Conservation (phyloP, 1,140 invertebrate genomes). For the Bombus sylvicola region DNA sequence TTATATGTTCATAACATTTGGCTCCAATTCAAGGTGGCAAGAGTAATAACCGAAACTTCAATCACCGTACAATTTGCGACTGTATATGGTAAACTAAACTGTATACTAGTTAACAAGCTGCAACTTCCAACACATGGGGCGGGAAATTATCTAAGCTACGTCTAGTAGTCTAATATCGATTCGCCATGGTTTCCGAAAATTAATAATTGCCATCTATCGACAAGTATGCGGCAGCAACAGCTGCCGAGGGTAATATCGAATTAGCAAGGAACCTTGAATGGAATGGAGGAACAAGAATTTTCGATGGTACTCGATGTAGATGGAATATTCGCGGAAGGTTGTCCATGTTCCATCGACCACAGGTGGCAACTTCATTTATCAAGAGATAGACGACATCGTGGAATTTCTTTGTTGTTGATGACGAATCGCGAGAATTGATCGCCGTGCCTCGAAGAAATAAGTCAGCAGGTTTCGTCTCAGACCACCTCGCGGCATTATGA, state of each 20-base stretch:
- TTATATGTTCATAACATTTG: background rate
- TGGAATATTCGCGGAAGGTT: background rate
- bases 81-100: slow-evolving; percentile 11
- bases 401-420: background rate
- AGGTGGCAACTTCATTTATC: too few species aligned
- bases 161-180: slow-evolving; percentile 7
- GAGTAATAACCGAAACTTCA: background rate
- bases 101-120: slow-evolving; percentile 27
- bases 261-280: background rate
- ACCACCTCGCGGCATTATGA: slow-evolving; percentile 21
- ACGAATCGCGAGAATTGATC: slow-evolving; percentile 12
- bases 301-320: background rate
- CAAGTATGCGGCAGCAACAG: slow-evolving; percentile 17
- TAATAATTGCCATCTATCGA: slow-evolving; percentile 39
- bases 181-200: slow-evolving; percentile 8
- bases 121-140: background rate
- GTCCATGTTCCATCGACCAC: background rate
- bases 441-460: slow-evolving; percentile 15
- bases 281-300: background rate
- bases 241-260: slow-evolving; percentile 31
- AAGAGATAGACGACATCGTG: background rate
- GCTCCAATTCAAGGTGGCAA: background rate
- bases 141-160: slow-evolving; percentile 39
- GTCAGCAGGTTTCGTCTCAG: slow-evolving; percentile 19
- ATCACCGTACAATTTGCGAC: background rate